phyloP scores from a whole-genome alignment of 2,888 invertebrate species.

The Campopleginae sp. region DNA sequence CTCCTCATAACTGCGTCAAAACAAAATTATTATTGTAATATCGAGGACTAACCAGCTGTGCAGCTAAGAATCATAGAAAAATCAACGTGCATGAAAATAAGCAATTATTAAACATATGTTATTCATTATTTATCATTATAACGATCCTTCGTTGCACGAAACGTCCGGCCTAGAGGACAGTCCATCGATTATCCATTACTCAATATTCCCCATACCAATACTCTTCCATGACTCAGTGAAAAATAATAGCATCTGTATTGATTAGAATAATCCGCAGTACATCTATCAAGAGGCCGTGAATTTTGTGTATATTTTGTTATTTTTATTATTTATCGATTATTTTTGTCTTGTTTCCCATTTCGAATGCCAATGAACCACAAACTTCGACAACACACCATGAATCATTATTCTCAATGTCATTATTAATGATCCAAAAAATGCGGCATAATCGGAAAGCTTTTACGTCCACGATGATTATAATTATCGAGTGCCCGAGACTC shows the following conservation, averaged over 20 bases:
- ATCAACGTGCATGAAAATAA: not conserved
- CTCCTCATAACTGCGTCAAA: conserved; percentile 24
- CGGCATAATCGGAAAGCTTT: too few species aligned
- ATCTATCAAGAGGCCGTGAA: conserved; percentile 29
- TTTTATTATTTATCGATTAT: not conserved
- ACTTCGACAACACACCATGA: not conserved
- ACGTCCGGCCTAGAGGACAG: conserved; percentile 6
- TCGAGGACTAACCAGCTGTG: conserved; percentile 48
- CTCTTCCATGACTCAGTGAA: conserved; percentile 31
- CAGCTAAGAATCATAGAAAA: conserved; percentile 22
- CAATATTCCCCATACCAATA: not conserved
- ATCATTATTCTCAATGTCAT: not conserved
- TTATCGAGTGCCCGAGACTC: too few species aligned
- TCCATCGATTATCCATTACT: conserved; percentile 37
- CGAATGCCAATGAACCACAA: not conserved
- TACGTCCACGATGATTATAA: too few species aligned
- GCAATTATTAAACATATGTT: conserved; percentile 5
- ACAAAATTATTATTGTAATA: conserved; percentile 48
- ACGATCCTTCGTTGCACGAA: conserved; percentile 14
- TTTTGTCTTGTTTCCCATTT: not conserved
- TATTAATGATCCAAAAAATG: not conserved
- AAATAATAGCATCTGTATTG: conserved; percentile 7
- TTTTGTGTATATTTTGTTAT: conserved; percentile 33
- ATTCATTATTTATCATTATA: conserved; percentile 25
- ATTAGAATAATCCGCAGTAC: conserved; percentile 14